phyloP scores from a whole-genome alignment of 2,113 vertebrate species.

The Microcebus tavaratra region DNA sequence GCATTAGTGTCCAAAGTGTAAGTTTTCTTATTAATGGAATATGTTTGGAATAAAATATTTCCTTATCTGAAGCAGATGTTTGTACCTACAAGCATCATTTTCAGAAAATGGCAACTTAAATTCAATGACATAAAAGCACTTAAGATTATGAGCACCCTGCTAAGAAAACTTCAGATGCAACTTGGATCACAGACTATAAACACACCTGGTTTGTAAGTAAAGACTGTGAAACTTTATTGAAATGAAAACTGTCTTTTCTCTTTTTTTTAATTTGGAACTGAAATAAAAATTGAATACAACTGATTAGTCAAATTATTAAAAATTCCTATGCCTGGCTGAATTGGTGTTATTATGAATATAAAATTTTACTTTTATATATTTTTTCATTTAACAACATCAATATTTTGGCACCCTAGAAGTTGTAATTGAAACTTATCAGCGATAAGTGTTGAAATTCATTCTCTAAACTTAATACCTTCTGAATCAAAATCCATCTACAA shows the following conservation, averaged over 20 bases:
- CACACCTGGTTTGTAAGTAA: background rate
- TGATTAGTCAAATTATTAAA: slow-evolving; percentile 36
- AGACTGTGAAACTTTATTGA: background rate
- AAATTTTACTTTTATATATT: background rate
- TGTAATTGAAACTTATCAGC: background rate
- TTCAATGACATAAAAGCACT: background rate
- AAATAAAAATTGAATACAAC: slow-evolving; percentile 43
- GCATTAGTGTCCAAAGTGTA: background rate
- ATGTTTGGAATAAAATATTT: background rate
- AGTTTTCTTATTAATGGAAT: slow-evolving; percentile 18
- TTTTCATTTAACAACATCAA: background rate
- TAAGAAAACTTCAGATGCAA: slow-evolving; percentile 27
- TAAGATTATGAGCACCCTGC: background rate
- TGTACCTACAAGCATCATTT: background rate
- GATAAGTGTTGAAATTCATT: background rate
- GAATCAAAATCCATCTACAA: slow-evolving; percentile 22
- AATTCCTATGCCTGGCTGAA: background rate
- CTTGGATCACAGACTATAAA: background rate
- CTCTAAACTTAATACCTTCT: background rate
- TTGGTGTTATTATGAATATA: background rate
- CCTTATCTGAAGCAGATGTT: background rate
- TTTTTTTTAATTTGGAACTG: background rate
- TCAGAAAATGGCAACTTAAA: slow-evolving; percentile 53
- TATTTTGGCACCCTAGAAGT: background rate
- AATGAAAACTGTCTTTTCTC: no score